Evolutionary conservation across 2,113 vertebrate species (phyloP), one percentile per base, ranked within the genome.

Genomic region (Psephotus haematonotus): DNA sequence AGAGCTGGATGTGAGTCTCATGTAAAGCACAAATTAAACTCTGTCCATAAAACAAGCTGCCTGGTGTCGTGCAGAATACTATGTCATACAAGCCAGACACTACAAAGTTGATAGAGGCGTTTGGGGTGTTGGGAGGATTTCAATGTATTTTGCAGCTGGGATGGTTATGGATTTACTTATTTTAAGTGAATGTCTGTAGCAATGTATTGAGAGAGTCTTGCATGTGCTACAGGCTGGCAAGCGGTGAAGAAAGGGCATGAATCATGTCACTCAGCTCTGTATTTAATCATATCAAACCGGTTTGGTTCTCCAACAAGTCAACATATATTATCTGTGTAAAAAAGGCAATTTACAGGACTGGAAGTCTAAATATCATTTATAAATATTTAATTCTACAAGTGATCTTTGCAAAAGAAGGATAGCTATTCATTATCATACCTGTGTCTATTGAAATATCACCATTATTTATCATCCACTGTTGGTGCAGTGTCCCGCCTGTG

Each of bases 301-400:
- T 96, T 96, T 97, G 96, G 80, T 97, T 97, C 97, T 97, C 92
- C 96, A 97, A 53, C 93, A 92, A 97, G 96, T 97, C 97, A 97
- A 97, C 94, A 96, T 97, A 97, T 96, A 97, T 97, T 97, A 97
- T 96, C 96, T 95, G 85, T 85, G 78, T 96, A 93, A 96, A 96
- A 97, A 95, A 95, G 93, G 96, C 83, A 90, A 95, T 97, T 97
- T 97, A 95, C 85, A 94, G 64, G 87, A 81, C 84, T 93, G 57
- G 83, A 91, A 96, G 92, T 97, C 96, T 97, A 97, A 97, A 97
- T 97, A 97, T 96, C 96, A 97, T 97, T 97, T 97, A 97, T 97
- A 97, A 97, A 97, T 97, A 97, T 97, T 97, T 97, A 97, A 97
- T 97, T 92, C 91, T 93, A 97, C 95, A 96, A 96, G 93, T 96